Percentiles rank a stretch among this genome's conserved stretches.
Evolutionary conservation across 2,888 invertebrate genomes (phyloP).

Genomic region (Scaptomyza caliginosa): DNA sequence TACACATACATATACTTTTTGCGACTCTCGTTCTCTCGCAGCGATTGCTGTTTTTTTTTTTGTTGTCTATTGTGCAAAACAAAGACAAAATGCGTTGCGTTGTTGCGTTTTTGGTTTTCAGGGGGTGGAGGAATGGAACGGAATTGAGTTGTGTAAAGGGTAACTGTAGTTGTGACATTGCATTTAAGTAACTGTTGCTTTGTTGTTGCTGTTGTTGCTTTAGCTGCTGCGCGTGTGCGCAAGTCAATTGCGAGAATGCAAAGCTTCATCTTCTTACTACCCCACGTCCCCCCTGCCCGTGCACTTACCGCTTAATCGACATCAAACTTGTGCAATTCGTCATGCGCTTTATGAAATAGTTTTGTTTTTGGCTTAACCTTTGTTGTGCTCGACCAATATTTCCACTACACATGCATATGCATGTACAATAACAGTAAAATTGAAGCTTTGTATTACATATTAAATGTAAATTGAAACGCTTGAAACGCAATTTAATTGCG

Average conservation of each 20-base stretch:
- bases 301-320: constrained; percentile 15
- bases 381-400: neutral
- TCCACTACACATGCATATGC: neutral
- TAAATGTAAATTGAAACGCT: no score
- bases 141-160: constrained; percentile 9
- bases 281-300: neutral
- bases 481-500: no score
- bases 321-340: constrained; percentile 54
- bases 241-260: constrained; percentile 72
- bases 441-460: no score
- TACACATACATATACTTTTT: constrained; percentile 2
- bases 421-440: no score
- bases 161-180: constrained; percentile 7
- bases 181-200: neutral
- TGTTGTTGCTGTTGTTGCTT: constrained; percentile 14
- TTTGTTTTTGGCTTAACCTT: constrained; percentile 50
- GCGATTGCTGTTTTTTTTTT: constrained; percentile 21
- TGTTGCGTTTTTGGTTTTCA: constrained; percentile 25
- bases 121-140: neutral
- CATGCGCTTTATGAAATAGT: constrained; percentile 58
- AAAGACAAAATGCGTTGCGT: constrained; percentile 68
- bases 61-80: constrained; percentile 61
- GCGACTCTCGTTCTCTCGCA: constrained; percentile 19
- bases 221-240: constrained; percentile 64
- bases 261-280: constrained; percentile 22